A percentile compares a stretch with the other conserved stretches of the same genome.
phyloP scores from a whole-genome alignment of 2,888 invertebrate species.

The Phortica magna region DNA sequence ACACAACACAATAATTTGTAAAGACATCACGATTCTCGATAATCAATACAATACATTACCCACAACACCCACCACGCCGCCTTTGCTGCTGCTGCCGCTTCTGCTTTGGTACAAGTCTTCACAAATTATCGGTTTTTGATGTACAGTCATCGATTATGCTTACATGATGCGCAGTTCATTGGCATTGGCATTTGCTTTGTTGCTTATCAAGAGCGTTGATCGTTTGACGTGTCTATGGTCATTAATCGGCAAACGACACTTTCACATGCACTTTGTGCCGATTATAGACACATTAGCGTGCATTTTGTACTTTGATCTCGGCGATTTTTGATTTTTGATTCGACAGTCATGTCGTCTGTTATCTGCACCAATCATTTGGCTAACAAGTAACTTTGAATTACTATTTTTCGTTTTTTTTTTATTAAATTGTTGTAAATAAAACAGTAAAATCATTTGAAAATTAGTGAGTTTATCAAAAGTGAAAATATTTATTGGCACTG shows the following conservation, averaged over 20 bases:
- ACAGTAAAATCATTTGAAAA: neutral
- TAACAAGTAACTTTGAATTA: too few species aligned
- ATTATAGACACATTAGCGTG: neutral
- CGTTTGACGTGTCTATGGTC: neutral
- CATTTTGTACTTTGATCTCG: neutral
- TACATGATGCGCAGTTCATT: neutral
- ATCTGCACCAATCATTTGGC: too few species aligned
- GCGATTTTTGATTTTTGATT: neutral
- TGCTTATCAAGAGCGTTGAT: neutral
- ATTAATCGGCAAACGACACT: neutral
- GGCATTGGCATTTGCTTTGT: slow-evolving; percentile 9
- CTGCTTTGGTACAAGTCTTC: neutral
- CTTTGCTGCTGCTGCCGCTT: neutral
- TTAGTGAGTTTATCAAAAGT: neutral
- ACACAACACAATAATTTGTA: slow-evolving; percentile 54
- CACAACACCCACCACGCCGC: neutral
- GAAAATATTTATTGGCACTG: neutral
- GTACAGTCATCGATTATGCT: slow-evolving; percentile 25
- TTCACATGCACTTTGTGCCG: slow-evolving; percentile 14
- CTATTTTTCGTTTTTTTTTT: too few species aligned
- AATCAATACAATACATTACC: neutral
- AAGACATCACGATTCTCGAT: slow-evolving; percentile 53
- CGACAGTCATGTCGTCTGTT: too few species aligned
- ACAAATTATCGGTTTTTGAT: neutral
- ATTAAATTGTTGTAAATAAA: too few species aligned